phyloP scores from a whole-genome alignment of 1,140 invertebrate species.

The Epicauta chinensis region DNA sequence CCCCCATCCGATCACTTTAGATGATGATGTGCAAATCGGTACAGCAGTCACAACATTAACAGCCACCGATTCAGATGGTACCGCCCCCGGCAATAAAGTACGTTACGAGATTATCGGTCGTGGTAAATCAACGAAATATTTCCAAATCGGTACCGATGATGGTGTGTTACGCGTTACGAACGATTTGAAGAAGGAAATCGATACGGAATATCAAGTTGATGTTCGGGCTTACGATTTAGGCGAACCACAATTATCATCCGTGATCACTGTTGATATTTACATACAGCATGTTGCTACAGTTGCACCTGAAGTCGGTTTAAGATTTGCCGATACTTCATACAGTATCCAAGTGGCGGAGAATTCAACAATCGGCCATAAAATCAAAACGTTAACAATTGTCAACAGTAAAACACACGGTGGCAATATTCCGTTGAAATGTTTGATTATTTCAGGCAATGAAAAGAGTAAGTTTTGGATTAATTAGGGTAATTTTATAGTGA shows the following conservation, averaged over 20 bases:
- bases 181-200: conserved; percentile 75
- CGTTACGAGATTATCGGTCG: conserved; percentile 75
- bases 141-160: conserved; percentile 78
- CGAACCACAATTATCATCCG: conserved; percentile 73
- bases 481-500: no score
- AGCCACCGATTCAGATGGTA: conserved; percentile 76
- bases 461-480: no score
- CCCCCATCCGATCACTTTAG: conserved; percentile 71
- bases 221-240: conserved; percentile 82
- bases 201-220: conserved; percentile 81
- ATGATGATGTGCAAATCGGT: conserved; percentile 76
- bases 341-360: conserved; percentile 76
- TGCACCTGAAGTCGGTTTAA: conserved; percentile 63
- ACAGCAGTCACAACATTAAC: conserved; percentile 68
- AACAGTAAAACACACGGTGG: conserved; percentile 60
- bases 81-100: conserved; percentile 72
- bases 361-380: conserved; percentile 56
- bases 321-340: conserved; percentile 77
- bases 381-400: conserved; percentile 67
- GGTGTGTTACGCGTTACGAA: conserved; percentile 72
- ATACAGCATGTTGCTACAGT: conserved; percentile 68
- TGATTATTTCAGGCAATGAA: conserved; percentile 65
- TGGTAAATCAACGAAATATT: conserved; percentile 73
- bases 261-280: conserved; percentile 71
- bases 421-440: conserved; percentile 66